These are phyloP conservation scores for Lampropteryx suffumata DNA, from an alignment of 2,888 invertebrate species.

Conservation along the genomic window DNA sequence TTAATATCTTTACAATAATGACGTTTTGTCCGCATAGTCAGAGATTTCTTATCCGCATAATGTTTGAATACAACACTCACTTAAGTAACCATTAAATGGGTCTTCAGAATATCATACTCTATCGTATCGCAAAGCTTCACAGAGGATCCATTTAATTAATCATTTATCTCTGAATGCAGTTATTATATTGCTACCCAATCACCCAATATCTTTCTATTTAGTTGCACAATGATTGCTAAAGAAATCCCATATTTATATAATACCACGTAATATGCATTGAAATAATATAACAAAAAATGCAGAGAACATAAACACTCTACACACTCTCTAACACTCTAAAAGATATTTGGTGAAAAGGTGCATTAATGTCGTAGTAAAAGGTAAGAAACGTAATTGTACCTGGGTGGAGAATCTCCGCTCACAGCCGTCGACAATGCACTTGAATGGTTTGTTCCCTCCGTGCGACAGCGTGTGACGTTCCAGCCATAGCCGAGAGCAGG, in stretches of 20 bases:
- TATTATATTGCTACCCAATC: not conserved
- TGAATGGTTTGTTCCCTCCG: slow-evolving; percentile 96
- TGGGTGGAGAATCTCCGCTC: slow-evolving; percentile 93
- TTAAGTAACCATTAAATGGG: slow-evolving; percentile 1
- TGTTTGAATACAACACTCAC: slow-evolving; percentile 2
- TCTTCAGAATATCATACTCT: slow-evolving; percentile 2
- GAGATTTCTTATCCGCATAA: slow-evolving; percentile 2
- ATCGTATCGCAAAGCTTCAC: not conserved
- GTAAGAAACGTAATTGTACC: slow-evolving; percentile 76
- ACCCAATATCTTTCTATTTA: slow-evolving; percentile 4
- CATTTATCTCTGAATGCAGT: slow-evolving; percentile 8
- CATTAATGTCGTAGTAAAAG: not conserved
- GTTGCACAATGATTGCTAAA: too few species aligned
- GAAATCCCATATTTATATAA: too few species aligned
- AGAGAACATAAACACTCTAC: not conserved
- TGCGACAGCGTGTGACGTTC: slow-evolving; percentile 96
- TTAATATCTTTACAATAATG: not conserved
- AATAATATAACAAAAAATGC: too few species aligned
- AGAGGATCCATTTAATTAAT: slow-evolving; percentile 8
- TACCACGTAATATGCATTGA: too few species aligned
- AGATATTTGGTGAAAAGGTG: not conserved
- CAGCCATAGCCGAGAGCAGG: slow-evolving; percentile 96
- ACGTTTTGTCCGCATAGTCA: not conserved
- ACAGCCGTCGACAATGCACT: slow-evolving; percentile 97
- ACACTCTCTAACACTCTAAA: not conserved